These are phyloP conservation scores for Lasius platythorax DNA, from an alignment of 2,888 invertebrate genomes.

Conservation along the genomic window DNA sequence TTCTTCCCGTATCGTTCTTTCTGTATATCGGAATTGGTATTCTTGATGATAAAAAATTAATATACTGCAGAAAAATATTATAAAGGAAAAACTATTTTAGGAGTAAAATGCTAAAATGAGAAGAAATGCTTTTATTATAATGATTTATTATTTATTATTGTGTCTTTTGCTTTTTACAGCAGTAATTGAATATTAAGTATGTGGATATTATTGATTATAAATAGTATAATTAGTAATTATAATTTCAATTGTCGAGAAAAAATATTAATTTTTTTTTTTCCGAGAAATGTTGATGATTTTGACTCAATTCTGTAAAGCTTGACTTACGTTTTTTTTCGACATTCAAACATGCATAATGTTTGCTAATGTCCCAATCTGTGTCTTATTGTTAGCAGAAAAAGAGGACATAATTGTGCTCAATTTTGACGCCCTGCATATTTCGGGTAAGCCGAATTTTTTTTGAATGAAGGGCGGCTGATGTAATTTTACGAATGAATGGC, in stretches of 20 bases:
- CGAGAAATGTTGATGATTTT: not conserved
- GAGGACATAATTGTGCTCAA: too few species aligned
- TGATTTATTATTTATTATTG: constrained; percentile 3
- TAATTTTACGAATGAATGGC: constrained; percentile 43
- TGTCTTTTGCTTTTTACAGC: not conserved
- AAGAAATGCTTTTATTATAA: too few species aligned
- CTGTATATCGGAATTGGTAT: not conserved
- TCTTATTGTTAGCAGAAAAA: not conserved
- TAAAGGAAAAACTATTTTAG: not conserved
- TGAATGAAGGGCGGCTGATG: constrained; percentile 24
- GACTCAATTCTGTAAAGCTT: not conserved
- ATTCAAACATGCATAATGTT: not conserved
- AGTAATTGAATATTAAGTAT: not conserved
- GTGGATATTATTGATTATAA: not conserved
- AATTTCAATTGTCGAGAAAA: not conserved
- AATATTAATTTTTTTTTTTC: not conserved
- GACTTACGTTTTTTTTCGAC: not conserved
- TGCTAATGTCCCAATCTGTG: not conserved
- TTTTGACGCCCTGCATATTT: constrained; percentile 28
- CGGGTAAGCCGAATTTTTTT: constrained; percentile 37
- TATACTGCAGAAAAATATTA: not conserved
- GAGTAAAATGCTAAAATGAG: not conserved
- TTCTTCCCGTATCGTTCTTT: not conserved
- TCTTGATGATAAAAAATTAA: not conserved
- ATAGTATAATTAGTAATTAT: not conserved